Evolutionary conservation across 2,797 vertebrate species (phyloP), one percentile per base, ranked within the genome.

Genomic region (Pterois miles): DNA sequence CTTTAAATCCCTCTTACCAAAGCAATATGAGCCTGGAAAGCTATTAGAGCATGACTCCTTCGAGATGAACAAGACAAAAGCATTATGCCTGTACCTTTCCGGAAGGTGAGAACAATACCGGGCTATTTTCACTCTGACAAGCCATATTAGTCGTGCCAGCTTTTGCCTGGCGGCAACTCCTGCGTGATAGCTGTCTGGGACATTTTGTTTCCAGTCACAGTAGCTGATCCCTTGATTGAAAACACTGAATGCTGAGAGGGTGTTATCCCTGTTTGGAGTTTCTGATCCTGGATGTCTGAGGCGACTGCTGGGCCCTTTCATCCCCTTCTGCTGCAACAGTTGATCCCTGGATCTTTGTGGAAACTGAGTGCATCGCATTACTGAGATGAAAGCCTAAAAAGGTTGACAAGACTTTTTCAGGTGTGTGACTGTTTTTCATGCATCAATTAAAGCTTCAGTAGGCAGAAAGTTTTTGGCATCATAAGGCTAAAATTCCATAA

Each of bases 141-240:
- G 83, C 80, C 84, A 85, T 82, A 91, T 94, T 93, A 93, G 90
- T 92, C 73, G 83, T 84, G 88, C 90, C 84, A 88, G 89, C 85
- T 92, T 92, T 80, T 86, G 77, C 84, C 87, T 86, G 86, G 73
- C 67, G 71, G 86, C 74, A 78, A 78, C 86, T 85, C 63, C 85
- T 71, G 64, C 36, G 12, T 81, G 85, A 87, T 90, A 71, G 74
- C 86, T 93, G 87, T 89, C 87, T 87, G 86, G 76, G 80, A 90
- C 84, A 89, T 92, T 93, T 92, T 90, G 74, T 89, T 91, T 88
- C 84, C 83, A 87, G 89, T 89, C 88, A 88, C 92, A 88, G 82
- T 78, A 88, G 82, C 90, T 91, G 92, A 93, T 89, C 88, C 91
- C 71, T 85, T 86, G 84, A 91, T 90, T 91, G 89, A 92, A 92